Percentiles rank a stretch among this genome's conserved stretches.
Evolutionary conservation across 2,888 invertebrate species (phyloP).

Genomic region (Dryobotodes eremita): DNA sequence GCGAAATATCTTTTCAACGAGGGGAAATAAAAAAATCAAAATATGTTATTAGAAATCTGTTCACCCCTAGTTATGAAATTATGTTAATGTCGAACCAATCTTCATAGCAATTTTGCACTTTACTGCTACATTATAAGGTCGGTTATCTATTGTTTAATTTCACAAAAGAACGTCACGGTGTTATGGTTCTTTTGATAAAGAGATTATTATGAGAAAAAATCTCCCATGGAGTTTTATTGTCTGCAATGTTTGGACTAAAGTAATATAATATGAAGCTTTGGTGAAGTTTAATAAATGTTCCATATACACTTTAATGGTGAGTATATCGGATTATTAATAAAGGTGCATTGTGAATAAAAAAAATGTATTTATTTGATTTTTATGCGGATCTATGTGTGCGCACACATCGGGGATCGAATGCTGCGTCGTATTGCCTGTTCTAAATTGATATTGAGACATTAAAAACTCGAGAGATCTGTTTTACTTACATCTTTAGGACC

Average conservation of each 20-base stretch:
- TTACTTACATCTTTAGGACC: not conserved
- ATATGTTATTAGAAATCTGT: conserved; percentile 87
- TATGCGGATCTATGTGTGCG: conserved; percentile 20
- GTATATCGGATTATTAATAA: conserved; percentile 65
- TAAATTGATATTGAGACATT: not conserved
- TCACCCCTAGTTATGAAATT: conserved; percentile 88
- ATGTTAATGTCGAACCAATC: conserved; percentile 78
- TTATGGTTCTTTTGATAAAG: conserved; percentile 80
- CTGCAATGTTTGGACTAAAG: conserved; percentile 77
- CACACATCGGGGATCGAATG: conserved; percentile 18
- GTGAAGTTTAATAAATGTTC: conserved; percentile 81
- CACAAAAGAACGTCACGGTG: conserved; percentile 72
- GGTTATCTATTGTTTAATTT: conserved; percentile 20
- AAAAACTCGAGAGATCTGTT: not conserved
- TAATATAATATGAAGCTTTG: conserved; percentile 76
- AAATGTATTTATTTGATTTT: conserved; percentile 20
- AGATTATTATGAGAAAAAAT: conserved; percentile 83
- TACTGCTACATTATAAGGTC: conserved; percentile 18
- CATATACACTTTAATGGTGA: conserved; percentile 71
- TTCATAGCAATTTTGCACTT: conserved; percentile 3
- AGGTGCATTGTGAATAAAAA: conserved; percentile 40
- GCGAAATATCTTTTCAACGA: conserved; percentile 79
- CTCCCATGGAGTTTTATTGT: conserved; percentile 84
- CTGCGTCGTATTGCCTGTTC: conserved; percentile 2
- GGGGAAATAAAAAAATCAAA: conserved; percentile 83